Conservation (phyloP, 2,113 vertebrate genomes). For the Neolamprologus sp. region DNA sequence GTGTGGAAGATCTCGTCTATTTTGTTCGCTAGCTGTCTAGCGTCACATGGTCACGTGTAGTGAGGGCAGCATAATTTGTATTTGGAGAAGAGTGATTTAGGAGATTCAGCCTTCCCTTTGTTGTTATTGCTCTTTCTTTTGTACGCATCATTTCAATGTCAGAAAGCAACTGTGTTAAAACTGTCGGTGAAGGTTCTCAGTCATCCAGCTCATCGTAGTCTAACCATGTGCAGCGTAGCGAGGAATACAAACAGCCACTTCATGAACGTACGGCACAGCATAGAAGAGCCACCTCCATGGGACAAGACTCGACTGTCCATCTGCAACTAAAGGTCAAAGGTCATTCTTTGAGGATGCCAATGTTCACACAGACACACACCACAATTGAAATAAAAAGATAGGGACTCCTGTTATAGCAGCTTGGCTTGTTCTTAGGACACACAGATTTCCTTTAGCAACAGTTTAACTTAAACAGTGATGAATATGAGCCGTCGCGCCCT, state of each 20-base stretch:
- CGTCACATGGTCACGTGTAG: no score
- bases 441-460: neutral
- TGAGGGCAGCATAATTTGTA: neutral
- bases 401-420: fast-evolving
- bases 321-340: neutral
- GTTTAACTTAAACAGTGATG: neutral
- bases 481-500: neutral
- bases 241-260: neutral
- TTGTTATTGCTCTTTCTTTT: neutral
- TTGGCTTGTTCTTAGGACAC: neutral
- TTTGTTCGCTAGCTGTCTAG: no score
- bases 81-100: neutral
- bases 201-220: neutral
- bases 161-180: neutral
- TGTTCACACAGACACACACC: neutral
- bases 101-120: neutral
- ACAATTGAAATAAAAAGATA: neutral
- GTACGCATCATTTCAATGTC: neutral
- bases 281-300: neutral
- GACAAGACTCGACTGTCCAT: neutral
- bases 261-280: neutral
- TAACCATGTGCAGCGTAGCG: neutral
- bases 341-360: neutral
- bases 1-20: no score
- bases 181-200: neutral